Evolutionary conservation across 2,113 vertebrate genomes (phyloP).

Genomic region (Notothenia rossii): DNA sequence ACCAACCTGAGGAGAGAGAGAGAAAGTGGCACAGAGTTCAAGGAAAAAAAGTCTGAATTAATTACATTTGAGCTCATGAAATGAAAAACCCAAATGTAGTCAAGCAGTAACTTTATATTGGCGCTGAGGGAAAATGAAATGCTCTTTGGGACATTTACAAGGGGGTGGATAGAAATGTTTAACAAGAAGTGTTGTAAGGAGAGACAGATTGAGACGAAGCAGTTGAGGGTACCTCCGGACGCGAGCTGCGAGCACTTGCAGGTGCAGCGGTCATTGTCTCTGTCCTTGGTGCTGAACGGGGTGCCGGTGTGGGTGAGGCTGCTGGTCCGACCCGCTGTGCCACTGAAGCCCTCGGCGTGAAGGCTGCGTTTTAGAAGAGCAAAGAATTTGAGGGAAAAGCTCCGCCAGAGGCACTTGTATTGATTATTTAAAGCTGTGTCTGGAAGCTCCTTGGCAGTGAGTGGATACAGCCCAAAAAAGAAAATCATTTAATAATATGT

Average conservation of each 20-base stretch:
- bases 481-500: slow-evolving; percentile 18
- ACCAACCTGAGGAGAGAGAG: slow-evolving; percentile 82
- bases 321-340: slow-evolving; percentile 83
- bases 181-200: slow-evolving; percentile 30
- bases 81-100: slow-evolving; percentile 52
- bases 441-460: slow-evolving; percentile 15
- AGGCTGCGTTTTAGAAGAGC: slow-evolving; percentile 69
- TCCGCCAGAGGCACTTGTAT: slow-evolving; percentile 6
- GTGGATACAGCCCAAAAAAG: background rate
- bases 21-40: slow-evolving; percentile 27
- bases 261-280: slow-evolving; percentile 83
- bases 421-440: slow-evolving; percentile 35
- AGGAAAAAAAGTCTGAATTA: slow-evolving; percentile 47
- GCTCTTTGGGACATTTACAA: slow-evolving; percentile 59
- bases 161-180: slow-evolving; percentile 36
- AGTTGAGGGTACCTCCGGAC: slow-evolving; percentile 78
- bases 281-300: slow-evolving; percentile 87
- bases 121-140: slow-evolving; percentile 57
- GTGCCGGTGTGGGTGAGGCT: slow-evolving; percentile 83
- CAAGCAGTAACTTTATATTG: slow-evolving; percentile 63
- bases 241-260: slow-evolving; percentile 86
- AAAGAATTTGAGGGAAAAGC: background rate
- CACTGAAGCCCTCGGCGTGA: slow-evolving; percentile 75
- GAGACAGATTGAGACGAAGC: slow-evolving; percentile 21
- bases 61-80: slow-evolving; percentile 57